Conservation (phyloP, 2,797 vertebrate genomes). For the Champsocephalus esox region DNA sequence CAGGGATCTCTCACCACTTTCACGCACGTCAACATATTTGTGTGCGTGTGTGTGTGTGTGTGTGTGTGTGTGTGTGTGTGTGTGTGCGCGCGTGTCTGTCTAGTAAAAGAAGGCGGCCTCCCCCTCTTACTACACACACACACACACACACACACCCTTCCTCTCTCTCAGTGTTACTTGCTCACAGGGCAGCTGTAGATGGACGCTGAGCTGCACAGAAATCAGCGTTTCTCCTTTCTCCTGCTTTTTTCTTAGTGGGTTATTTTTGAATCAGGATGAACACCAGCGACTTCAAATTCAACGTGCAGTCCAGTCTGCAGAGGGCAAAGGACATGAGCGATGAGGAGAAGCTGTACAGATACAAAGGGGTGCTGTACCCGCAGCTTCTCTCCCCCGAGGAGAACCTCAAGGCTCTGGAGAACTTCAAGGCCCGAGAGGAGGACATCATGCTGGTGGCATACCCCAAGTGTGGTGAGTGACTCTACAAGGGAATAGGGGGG, state of each 20-base stretch:
- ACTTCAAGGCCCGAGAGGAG: conserved; percentile 78
- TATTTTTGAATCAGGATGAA: conserved; percentile 51
- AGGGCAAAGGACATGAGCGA: conserved; percentile 61
- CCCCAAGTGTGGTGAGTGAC: conserved; percentile 87
- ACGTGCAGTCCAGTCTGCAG: conserved; percentile 35
- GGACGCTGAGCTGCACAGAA: background rate
- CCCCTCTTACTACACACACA: conserved; percentile 12
- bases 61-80: background rate
- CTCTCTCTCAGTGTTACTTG: background rate
- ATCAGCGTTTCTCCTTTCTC: background rate
- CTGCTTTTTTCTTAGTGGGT: background rate
- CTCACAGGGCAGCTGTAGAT: background rate
- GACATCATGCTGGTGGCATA: conserved; percentile 86
- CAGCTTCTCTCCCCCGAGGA: conserved; percentile 73
- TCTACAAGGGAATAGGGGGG: too few species aligned
- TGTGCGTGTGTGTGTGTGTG: background rate
- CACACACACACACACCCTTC: background rate
- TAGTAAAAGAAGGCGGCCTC: conserved; percentile 32
- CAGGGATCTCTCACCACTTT: conserved; percentile 10
- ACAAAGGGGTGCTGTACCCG: conserved; percentile 83
- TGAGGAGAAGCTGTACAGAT: conserved; percentile 79
- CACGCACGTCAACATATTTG: conserved; percentile 2
- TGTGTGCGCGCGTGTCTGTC: background rate
- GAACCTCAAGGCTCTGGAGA: conserved; percentile 75
- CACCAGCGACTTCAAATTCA: rapidly evolving